Evolutionary conservation across 2,113 vertebrate species (phyloP).

Genomic region (Monarcha castaneiventris): DNA sequence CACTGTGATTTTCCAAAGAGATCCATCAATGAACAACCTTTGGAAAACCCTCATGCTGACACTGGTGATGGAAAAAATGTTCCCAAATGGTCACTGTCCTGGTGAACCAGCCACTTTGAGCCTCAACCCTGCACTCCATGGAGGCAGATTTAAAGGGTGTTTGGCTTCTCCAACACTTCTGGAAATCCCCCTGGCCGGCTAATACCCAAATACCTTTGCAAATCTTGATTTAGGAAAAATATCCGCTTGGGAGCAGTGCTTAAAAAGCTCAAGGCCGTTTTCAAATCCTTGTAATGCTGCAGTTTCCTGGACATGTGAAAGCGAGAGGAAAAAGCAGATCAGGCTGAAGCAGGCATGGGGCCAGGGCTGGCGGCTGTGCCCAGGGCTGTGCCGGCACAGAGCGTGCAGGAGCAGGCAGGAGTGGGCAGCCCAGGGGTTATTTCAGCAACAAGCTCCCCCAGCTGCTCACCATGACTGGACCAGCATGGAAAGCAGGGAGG

Average conservation of each 20-base stretch:
- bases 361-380: background rate
- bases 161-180: background rate
- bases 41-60: background rate
- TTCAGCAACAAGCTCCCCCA: background rate
- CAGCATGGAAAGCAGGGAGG: background rate
- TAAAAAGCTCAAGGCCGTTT: constrained; percentile 39
- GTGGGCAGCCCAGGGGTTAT: background rate
- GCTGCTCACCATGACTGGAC: background rate
- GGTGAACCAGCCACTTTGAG: background rate
- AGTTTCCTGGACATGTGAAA: constrained; percentile 30
- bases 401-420: background rate
- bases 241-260: background rate
- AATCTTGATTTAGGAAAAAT: constrained; percentile 48
- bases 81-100: background rate
- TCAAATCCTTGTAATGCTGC: constrained; percentile 26
- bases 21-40: background rate
- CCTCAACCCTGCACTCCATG: background rate
- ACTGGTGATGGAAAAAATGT: background rate
- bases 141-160: background rate
- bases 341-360: background rate
- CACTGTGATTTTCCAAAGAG: background rate
- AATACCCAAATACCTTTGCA: constrained; percentile 39
- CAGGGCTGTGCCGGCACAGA: fast-evolving
- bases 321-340: constrained; percentile 48
- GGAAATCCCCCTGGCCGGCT: background rate